phyloP scores from a whole-genome alignment of 2,797 vertebrate species.

The Acanthornis magna region DNA sequence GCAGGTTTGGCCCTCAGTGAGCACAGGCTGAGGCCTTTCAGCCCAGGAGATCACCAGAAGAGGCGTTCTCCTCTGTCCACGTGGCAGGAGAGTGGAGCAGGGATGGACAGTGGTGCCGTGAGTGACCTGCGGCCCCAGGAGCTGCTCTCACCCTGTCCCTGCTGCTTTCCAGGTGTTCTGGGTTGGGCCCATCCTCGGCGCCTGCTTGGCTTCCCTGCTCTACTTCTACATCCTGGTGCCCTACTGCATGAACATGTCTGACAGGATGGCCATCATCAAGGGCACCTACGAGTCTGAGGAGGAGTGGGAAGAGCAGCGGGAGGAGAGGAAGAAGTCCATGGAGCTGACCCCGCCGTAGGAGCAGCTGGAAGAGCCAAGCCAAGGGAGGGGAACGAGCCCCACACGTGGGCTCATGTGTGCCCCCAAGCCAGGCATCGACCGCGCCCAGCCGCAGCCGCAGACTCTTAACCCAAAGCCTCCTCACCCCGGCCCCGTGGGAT shows the following conservation, averaged over 20 bases:
- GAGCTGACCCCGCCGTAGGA: constrained; percentile 71
- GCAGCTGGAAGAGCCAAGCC: fast-evolving
- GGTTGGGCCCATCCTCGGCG: constrained; percentile 78
- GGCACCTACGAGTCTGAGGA: constrained; percentile 75
- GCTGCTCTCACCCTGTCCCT: not conserved
- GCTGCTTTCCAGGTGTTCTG: constrained; percentile 76
- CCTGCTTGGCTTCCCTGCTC: constrained; percentile 72
- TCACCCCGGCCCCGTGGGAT: not conserved
- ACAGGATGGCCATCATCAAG: constrained; percentile 74
- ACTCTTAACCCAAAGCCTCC: not conserved
- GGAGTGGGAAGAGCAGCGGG: constrained; percentile 76
- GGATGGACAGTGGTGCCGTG: not conserved
- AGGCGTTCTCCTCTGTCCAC: fast-evolving
- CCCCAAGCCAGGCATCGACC: not conserved
- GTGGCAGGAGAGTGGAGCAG: not conserved
- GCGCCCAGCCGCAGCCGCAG: not conserved
- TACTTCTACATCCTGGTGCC: constrained; percentile 80
- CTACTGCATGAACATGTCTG: constrained; percentile 72
- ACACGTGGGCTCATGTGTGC: not conserved
- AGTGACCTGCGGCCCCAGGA: not conserved
- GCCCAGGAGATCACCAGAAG: not conserved
- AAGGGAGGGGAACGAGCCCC: not conserved
- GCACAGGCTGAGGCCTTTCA: not conserved
- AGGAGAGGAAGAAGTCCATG: constrained; percentile 78
- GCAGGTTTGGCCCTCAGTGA: not conserved